A percentile compares a stretch with the other conserved stretches of the same genome.
These are phyloP conservation scores for Coccyzus lansbergi DNA, from an alignment of 2,797 vertebrate genomes.

Conservation along the genomic window DNA sequence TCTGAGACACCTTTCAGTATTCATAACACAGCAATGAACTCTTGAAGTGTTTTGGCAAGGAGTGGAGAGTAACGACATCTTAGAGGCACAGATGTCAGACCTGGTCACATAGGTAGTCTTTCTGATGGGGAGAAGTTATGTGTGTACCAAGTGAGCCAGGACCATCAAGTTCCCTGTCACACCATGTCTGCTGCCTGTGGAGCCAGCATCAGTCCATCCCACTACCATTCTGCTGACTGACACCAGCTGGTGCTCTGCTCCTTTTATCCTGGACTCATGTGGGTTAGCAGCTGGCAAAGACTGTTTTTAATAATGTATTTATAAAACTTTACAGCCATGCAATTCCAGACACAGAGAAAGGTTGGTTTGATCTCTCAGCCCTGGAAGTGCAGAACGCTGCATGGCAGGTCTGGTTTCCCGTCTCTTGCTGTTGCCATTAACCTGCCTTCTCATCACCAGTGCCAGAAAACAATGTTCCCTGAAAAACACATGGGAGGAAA, in stretches of 20 bases:
- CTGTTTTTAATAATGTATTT: constrained; percentile 57
- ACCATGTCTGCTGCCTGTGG: rapidly evolving
- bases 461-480: background rate
- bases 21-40: background rate
- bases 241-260: constrained; percentile 46
- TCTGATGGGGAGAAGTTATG: background rate
- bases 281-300: constrained; percentile 38
- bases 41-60: background rate
- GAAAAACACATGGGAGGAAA: background rate
- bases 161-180: background rate
- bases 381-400: background rate
- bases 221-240: background rate
- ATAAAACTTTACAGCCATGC: background rate
- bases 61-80: background rate
- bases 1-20: background rate
- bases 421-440: background rate
- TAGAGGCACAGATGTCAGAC: background rate
- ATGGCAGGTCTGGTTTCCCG: constrained; percentile 11
- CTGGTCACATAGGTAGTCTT: background rate
- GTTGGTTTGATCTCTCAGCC: background rate
- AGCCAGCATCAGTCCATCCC: rapidly evolving
- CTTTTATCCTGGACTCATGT: constrained; percentile 24
- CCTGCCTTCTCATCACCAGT: background rate
- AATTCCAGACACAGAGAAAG: background rate
- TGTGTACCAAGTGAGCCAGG: rapidly evolving